Evolutionary conservation across 2,888 invertebrate genomes (phyloP).

Genomic region (Oxycera nigricornis): DNA sequence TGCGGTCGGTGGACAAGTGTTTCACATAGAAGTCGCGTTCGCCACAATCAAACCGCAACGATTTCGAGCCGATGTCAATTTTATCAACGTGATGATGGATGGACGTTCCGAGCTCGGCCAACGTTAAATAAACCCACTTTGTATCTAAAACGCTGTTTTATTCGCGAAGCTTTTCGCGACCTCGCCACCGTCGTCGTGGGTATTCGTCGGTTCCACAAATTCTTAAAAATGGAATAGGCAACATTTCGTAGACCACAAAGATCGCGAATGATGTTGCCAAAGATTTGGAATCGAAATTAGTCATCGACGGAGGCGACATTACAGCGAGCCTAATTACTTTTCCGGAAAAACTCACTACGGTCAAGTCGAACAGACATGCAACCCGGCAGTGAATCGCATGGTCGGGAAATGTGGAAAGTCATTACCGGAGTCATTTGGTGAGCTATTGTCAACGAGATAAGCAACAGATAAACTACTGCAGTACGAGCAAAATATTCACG

Average conservation of each 20-base stretch:
- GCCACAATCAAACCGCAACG: neutral
- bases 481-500: neutral
- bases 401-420: neutral
- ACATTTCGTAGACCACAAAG: neutral
- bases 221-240: neutral
- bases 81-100: neutral
- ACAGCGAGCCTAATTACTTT: neutral
- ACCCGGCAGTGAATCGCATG: neutral
- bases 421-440: neutral
- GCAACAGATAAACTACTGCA: neutral
- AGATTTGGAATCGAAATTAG: conserved; percentile 16
- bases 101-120: too few species aligned
- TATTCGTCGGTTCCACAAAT: neutral
- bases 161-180: neutral
- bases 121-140: too few species aligned
- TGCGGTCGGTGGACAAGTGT: conserved; percentile 4
- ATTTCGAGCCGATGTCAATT: neutral
- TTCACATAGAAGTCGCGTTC: neutral
- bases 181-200: neutral
- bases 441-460: neutral
- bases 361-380: neutral
- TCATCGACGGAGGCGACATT: neutral
- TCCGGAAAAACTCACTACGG: neutral
- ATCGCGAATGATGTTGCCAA: neutral
- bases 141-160: neutral